phyloP scores from a whole-genome alignment of 2,797 vertebrate genomes.

The Etheostoma nigrum region DNA sequence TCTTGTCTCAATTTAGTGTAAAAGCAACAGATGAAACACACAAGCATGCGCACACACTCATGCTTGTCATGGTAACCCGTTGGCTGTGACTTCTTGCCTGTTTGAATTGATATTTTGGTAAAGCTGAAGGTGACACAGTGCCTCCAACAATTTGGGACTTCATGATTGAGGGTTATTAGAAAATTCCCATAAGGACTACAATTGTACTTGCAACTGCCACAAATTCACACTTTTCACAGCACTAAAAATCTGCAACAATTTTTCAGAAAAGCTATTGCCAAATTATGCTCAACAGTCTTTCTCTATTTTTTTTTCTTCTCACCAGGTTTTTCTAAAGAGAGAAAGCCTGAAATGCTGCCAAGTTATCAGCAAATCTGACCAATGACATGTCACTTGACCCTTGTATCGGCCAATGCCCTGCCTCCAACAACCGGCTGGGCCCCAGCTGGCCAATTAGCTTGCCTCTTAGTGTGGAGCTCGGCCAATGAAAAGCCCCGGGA shows the following conservation, averaged over 20 bases:
- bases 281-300: slow-evolving; percentile 48
- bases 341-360: slow-evolving; percentile 68
- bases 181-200: slow-evolving; percentile 44
- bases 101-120: slow-evolving; percentile 33
- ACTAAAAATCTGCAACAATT: slow-evolving; percentile 53
- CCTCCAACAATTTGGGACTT: slow-evolving; percentile 37
- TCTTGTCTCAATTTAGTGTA: not conserved
- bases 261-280: slow-evolving; percentile 46
- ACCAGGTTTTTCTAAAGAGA: slow-evolving; percentile 62
- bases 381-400: slow-evolving; percentile 83
- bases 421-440: slow-evolving; percentile 76
- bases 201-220: slow-evolving; percentile 36
- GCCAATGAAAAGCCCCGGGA: slow-evolving; percentile 81
- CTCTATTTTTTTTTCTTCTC: slow-evolving; percentile 13
- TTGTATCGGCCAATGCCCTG: slow-evolving; percentile 77
- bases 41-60: not conserved
- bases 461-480: slow-evolving; percentile 76
- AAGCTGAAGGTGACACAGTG: slow-evolving; percentile 43
- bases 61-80: slow-evolving; percentile 21
- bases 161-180: slow-evolving; percentile 53
- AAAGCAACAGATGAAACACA: not conserved
- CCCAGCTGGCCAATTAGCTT: slow-evolving; percentile 87
- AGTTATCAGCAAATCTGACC: slow-evolving; percentile 74
- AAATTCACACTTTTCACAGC: slow-evolving; percentile 22
- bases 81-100: slow-evolving; percentile 42